Evolutionary conservation across 2,888 invertebrate genomes (phyloP), one percentile per base, ranked within the genome.

Genomic region (Amphipoea oculea): DNA sequence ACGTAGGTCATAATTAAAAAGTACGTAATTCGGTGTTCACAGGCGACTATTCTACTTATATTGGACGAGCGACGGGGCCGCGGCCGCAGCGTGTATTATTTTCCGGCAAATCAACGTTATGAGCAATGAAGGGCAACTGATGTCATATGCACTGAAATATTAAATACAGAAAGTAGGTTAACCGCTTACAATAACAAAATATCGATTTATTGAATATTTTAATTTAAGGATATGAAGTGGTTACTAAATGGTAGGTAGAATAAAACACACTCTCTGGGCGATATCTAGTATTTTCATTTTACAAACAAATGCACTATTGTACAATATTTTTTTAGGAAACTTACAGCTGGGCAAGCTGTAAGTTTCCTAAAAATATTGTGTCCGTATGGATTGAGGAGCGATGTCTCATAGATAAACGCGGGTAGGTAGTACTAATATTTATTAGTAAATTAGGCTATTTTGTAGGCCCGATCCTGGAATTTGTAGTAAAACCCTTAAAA

Each of bases 91-190:
- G 9, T 17, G 9, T 60, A 29, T 45, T 79, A 73, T 63, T 79
- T 84, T 86, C 70, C 75, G 83, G 70, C n/a, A 73, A 68, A 72
- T 48, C 48, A 51, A 75, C 20, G 57, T 63, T 63, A n/a, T 29
- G 36, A 66, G n/a, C 40, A 40, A 69, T 63, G 78, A 86, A 83
- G 76, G 86, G 73, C 71, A 66, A 60, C 51, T 66, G 75, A 70
- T 70, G 69, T 67, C 78, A 66, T 75, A 75, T 76, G 62, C 17
- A 51, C 54, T 65, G 60, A 51, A 74, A 66, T 76, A 63, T 62
- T 60, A 60, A 57, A 73, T 54, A 17, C 42, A n/a, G 42, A 80
- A 81, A 85, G 76, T 74, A 62, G 66, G 66, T 76, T 73, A 63
- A n/a, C 23, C 7, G 48, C 57, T 63, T 62, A 54, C 6, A 40